phyloP scores from a whole-genome alignment of 2,888 invertebrate genomes.

The Hemistola chrysoprasaria region DNA sequence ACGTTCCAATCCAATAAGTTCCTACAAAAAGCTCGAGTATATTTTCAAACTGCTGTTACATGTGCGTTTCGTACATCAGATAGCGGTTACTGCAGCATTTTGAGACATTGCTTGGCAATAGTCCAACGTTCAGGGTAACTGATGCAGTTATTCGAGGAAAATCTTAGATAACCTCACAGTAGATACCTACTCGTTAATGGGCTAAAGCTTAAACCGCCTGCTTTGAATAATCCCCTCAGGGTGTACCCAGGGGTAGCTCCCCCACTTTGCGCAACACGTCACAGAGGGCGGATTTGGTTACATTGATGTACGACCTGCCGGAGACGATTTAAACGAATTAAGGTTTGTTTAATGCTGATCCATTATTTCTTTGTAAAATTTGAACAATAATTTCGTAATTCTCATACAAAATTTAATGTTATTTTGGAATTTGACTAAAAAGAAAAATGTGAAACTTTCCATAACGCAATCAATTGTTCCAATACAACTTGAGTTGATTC shows the following conservation, averaged over 20 bases:
- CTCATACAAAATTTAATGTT: too few relatives aligned
- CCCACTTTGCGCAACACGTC: slow-evolving; percentile 32
- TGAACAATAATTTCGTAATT: too few relatives aligned
- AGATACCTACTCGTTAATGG: slow-evolving; percentile 57
- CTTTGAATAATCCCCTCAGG: slow-evolving; percentile 54
- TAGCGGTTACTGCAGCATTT: slow-evolving; percentile 38
- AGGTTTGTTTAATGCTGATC: slow-evolving; percentile 46
- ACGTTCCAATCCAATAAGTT: slow-evolving; percentile 4
- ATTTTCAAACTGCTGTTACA: slow-evolving; percentile 9
- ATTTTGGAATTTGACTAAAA: background rate
- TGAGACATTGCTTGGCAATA: slow-evolving; percentile 50
- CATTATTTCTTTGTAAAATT: slow-evolving; percentile 16
- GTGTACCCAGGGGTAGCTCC: slow-evolving; percentile 32
- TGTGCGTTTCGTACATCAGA: slow-evolving; percentile 40
- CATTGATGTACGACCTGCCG: slow-evolving; percentile 48
- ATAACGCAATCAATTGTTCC: too few relatives aligned
- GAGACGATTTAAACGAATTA: slow-evolving; percentile 38
- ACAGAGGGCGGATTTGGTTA: slow-evolving; percentile 45
- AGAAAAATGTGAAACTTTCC: too few relatives aligned
- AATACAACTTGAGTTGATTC: too few relatives aligned
- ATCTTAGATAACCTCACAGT: slow-evolving; percentile 56
- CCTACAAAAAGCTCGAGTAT: slow-evolving; percentile 2
- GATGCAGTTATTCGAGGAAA: slow-evolving; percentile 51
- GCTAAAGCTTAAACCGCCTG: slow-evolving; percentile 52
- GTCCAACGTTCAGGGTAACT: slow-evolving; percentile 47